Percentiles rank a stretch among this genome's conserved stretches.
phyloP scores from a whole-genome alignment of 2,888 invertebrate species.

The Caenorhabditis wallacei region DNA sequence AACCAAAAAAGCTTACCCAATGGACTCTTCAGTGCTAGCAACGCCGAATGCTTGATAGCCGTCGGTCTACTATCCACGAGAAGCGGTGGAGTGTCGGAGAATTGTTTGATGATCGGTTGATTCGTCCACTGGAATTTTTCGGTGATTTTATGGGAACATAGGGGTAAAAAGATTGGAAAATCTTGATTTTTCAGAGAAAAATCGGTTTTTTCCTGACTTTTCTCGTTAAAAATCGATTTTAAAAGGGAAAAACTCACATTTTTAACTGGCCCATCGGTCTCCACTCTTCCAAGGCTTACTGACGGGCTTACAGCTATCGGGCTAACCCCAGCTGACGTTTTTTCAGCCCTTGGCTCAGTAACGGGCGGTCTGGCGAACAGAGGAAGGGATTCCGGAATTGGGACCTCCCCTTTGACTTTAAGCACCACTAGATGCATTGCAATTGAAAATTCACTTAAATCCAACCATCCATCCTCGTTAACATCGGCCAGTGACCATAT shows the following conservation, averaged over 20 bases:
- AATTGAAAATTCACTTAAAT: constrained; percentile 80
- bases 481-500: constrained; percentile 83
- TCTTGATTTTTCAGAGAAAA: neutral
- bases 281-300: neutral
- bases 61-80: constrained; percentile 80
- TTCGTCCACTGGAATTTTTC: constrained; percentile 18
- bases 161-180: too few relatives aligned
- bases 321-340: neutral
- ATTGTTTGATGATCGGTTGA: constrained; percentile 69
- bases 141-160: too few relatives aligned
- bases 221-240: too few relatives aligned
- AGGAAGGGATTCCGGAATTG: constrained; percentile 78
- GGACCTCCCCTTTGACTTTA: constrained; percentile 79
- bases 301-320: neutral
- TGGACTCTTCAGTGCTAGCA: constrained; percentile 71
- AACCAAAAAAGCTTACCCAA: neutral
- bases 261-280: neutral
- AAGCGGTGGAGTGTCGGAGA: constrained; percentile 81
- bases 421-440: constrained; percentile 83
- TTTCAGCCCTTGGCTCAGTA: constrained; percentile 29
- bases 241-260: constrained; percentile 5
- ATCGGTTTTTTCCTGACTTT: neutral
- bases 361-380: constrained; percentile 42
- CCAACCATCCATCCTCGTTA: constrained; percentile 83
- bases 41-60: constrained; percentile 72